A percentile compares a stretch with the other conserved stretches of the same genome.
phyloP scores from a whole-genome alignment of 2,797 vertebrate species.

The Poeciliopsis infans region DNA sequence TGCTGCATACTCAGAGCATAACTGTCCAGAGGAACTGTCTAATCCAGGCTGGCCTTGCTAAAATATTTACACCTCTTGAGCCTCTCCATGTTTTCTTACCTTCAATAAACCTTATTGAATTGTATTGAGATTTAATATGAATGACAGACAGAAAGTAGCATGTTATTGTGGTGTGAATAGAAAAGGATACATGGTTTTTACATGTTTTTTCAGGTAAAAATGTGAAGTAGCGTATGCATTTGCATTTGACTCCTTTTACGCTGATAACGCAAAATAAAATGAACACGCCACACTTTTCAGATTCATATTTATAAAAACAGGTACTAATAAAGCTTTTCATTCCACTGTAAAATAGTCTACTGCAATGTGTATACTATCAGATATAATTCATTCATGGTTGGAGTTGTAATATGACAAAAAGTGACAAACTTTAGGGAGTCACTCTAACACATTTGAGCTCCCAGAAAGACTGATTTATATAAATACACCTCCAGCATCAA shows the following conservation, averaged over 20 bases:
- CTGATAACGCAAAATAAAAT: too few species aligned
- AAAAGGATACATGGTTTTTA: not conserved
- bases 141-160: not conserved
- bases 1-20: constrained; percentile 50
- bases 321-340: not conserved
- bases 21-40: constrained; percentile 72
- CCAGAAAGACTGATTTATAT: constrained; percentile 43
- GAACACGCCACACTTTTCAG: not conserved
- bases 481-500: constrained; percentile 39
- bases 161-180: not conserved
- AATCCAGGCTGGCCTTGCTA: constrained; percentile 35
- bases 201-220: not conserved
- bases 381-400: not conserved
- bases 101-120: not conserved
- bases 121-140: not conserved
- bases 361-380: not conserved
- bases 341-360: not conserved
- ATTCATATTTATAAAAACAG: not conserved
- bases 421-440: not conserved
- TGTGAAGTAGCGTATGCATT: not conserved
- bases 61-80: not conserved
- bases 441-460: constrained; percentile 38
- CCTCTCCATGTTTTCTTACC: not conserved
- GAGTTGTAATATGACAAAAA: not conserved
- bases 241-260: not conserved